Evolutionary conservation across 2,888 invertebrate species (phyloP).

Genomic region (Lasiommata megera): DNA sequence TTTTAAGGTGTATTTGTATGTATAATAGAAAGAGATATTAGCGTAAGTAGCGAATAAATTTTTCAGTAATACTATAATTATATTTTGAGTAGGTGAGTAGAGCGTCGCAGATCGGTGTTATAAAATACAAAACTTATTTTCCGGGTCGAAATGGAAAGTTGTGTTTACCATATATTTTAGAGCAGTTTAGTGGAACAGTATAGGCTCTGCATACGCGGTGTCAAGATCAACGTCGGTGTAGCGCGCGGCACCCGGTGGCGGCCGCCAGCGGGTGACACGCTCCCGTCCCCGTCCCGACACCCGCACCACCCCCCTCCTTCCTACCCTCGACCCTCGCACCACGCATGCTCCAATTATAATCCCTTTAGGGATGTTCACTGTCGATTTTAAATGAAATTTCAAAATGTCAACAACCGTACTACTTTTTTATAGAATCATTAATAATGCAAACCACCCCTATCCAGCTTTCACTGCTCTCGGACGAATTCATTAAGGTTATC

Average conservation of each 20-base stretch:
- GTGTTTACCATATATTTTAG: constrained; percentile 30
- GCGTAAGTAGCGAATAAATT: too few relatives aligned
- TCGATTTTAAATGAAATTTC: constrained; percentile 48
- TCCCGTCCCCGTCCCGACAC: constrained; percentile 22
- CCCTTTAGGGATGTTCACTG: constrained; percentile 77
- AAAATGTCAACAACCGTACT: constrained; percentile 1
- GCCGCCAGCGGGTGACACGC: constrained; percentile 49
- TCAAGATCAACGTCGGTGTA: constrained; percentile 76
- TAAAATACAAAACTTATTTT: constrained; percentile 13
- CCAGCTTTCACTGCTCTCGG: not conserved
- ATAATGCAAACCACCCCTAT: not conserved
- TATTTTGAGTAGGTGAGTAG: too few relatives aligned
- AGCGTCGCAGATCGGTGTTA: not conserved
- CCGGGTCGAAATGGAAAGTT: constrained; percentile 27
- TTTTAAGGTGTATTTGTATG: too few relatives aligned
- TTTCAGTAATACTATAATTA: too few relatives aligned
- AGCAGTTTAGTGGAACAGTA: constrained; percentile 53
- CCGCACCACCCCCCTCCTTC: constrained; percentile 48
- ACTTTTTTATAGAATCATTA: not conserved
- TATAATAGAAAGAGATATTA: too few relatives aligned
- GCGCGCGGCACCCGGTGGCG: constrained; percentile 32
- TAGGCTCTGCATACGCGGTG: constrained; percentile 70
- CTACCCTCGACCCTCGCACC: constrained; percentile 72
- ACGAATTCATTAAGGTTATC: not conserved
- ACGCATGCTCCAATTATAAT: constrained; percentile 82